Conservation (phyloP, 2,113 vertebrate genomes). For the Psilopogon haemacephalus region DNA sequence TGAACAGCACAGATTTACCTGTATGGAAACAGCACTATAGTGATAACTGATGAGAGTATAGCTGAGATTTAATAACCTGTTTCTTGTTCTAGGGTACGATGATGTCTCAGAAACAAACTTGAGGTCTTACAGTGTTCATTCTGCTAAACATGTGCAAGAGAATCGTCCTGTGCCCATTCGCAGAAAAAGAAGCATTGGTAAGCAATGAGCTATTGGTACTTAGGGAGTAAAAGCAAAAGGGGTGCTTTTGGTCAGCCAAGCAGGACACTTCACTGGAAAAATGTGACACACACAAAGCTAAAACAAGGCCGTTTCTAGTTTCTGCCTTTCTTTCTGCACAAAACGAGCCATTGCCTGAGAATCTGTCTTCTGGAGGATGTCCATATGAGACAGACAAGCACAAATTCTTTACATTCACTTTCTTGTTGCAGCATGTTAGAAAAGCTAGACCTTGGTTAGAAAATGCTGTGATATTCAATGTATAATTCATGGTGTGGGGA, state of each 20-base stretch:
- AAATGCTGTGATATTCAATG: slow-evolving; percentile 49
- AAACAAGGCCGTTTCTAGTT: slow-evolving; percentile 16
- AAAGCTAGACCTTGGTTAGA: slow-evolving; percentile 62
- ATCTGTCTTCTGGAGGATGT: slow-evolving; percentile 63
- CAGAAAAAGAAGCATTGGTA: slow-evolving; percentile 93
- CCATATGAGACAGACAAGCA: slow-evolving; percentile 63
- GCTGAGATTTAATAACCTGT: slow-evolving; percentile 4
- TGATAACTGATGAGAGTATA: fast-evolving
- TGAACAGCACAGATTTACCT: background rate
- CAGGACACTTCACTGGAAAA: slow-evolving; percentile 28
- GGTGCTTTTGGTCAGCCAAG: slow-evolving; percentile 29
- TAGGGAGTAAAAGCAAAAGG: background rate
- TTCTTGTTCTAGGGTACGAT: slow-evolving; percentile 81
- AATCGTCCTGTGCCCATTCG: slow-evolving; percentile 86
- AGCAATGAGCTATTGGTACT: slow-evolving; percentile 65
- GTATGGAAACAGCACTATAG: background rate
- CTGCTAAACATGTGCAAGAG: slow-evolving; percentile 80
- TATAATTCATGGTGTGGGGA: slow-evolving; percentile 48
- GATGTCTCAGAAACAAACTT: slow-evolving; percentile 84
- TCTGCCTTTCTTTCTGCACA: slow-evolving; percentile 29
- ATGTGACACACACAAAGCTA: background rate
- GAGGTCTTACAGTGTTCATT: slow-evolving; percentile 79
- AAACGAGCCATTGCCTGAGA: slow-evolving; percentile 16
- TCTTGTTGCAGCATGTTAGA: slow-evolving; percentile 84
- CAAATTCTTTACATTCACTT: slow-evolving; percentile 89